Evolutionary conservation across 2,888 invertebrate genomes (phyloP).

Genomic region (Trilocha varians): DNA sequence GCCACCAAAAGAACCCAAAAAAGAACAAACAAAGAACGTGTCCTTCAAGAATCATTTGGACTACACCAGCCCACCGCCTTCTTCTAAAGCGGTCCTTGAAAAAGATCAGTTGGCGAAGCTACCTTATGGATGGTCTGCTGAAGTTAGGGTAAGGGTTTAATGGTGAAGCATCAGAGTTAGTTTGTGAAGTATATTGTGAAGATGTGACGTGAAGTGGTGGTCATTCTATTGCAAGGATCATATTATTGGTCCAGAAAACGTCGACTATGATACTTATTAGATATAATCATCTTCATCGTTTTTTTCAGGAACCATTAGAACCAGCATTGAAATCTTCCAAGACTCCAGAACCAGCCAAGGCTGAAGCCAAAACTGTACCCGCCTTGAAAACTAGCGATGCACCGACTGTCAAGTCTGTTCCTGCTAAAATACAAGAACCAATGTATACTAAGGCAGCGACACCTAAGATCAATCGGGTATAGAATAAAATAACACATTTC

Average conservation of each 20-base stretch:
- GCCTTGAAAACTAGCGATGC: slow-evolving; percentile 47
- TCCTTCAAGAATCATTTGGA: slow-evolving; percentile 69
- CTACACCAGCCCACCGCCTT: slow-evolving; percentile 52
- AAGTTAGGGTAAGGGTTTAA: slow-evolving; percentile 30
- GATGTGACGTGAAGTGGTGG: no score
- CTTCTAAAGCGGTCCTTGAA: slow-evolving; percentile 59
- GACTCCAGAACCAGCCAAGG: slow-evolving; percentile 39
- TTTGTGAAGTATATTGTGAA: no score
- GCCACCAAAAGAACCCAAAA: slow-evolving; percentile 47
- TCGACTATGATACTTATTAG: no score
- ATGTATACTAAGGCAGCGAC: slow-evolving; percentile 57
- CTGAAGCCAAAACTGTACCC: slow-evolving; percentile 52
- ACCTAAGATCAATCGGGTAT: slow-evolving; percentile 52
- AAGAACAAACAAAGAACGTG: slow-evolving; percentile 65
- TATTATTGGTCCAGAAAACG: no score
- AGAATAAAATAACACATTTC: no score
- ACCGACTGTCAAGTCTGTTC: slow-evolving; percentile 43
- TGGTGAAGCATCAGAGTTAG: no score
- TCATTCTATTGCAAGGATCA: no score
- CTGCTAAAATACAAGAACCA: slow-evolving; percentile 55
- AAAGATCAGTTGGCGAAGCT: slow-evolving; percentile 66
- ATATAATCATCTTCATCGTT: no score
- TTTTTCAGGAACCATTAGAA: slow-evolving; percentile 45
- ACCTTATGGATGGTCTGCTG: slow-evolving; percentile 62
- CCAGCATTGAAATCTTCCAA: slow-evolving; percentile 35